Evolutionary conservation across 2,113 vertebrate genomes (phyloP), one percentile per base, ranked within the genome.

Genomic region (Microcebus ravelobensis): DNA sequence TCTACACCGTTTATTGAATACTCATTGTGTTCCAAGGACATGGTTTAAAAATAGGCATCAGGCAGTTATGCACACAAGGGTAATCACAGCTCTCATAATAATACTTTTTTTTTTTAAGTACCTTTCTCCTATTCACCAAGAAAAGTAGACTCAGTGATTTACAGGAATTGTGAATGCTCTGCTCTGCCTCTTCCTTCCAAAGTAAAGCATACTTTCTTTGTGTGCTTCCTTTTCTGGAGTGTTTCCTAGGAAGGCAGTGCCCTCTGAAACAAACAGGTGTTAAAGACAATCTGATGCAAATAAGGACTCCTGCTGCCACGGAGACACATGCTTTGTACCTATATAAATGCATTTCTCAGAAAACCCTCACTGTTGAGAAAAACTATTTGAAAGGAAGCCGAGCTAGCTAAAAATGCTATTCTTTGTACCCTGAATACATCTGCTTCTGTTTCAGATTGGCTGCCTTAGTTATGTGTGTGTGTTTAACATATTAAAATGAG

Each of bases 281-380:
- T 95, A 95, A 96, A 93, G 80, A 95, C 96, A 97, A 97, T 95
- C 95, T 92, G 73, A 96, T 96, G 96, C 97, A 96, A 95, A 96
- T 93, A 89, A 74, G 93, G 31, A 92, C 68, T 94, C 85, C 57
- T 91, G 31, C 93, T 94, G 71, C 94, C 82, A 79, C 63, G 31
- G 88, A 93, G 79, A 95, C 50, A 84, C 80, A 39, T 55, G 59
- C 86, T 94, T 93, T 97, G 79, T 93, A 97, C 89, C 96, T 97
- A 94, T 83, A 90, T 93, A 97, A 97, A 93, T 83, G 39, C 87
- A 70, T 89, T 97, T 96, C 94, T 90, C 97, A 97, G 90, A 98
- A 93, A 94, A 45, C 86, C 74, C 81, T 96, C 74, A 80, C n/a
- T 96, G 80, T 68, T 93, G 55, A 97, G 88, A 96, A 95, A 96